Conservation (phyloP, 2,113 vertebrate species). For the Eptesicus fuscus region DNA sequence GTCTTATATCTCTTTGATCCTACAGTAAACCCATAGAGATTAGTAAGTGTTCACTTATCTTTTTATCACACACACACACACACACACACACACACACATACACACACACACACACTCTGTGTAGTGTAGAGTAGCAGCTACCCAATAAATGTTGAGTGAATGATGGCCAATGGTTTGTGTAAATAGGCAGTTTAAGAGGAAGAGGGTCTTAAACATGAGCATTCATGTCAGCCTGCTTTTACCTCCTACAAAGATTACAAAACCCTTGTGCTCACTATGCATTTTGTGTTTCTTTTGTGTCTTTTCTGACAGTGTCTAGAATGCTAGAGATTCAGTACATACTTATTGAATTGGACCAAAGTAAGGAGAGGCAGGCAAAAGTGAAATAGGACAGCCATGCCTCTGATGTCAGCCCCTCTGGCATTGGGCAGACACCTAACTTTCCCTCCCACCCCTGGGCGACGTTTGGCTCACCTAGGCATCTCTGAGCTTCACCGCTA, state of each 20-base stretch:
- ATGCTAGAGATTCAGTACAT: background rate
- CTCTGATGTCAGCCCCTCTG: background rate
- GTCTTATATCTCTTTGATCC: background rate
- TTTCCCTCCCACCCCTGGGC: background rate
- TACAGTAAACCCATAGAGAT: background rate
- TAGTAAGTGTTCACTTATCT: background rate
- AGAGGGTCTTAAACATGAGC: background rate
- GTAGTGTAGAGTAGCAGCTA: background rate
- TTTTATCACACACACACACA: background rate
- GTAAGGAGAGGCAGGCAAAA: background rate
- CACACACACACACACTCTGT: background rate
- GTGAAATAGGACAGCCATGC: background rate
- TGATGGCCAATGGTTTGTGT: background rate
- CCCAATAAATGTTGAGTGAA: background rate
- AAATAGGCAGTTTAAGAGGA: background rate
- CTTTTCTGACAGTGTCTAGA: background rate
- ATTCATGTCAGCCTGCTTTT: background rate
- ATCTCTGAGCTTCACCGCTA: constrained; percentile 2
- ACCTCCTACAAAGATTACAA: background rate
- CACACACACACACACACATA: background rate
- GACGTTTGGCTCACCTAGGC: background rate
- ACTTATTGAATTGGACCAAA: background rate
- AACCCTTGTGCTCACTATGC: background rate
- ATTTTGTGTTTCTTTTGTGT: constrained; percentile 5
- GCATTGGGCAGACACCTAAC: background rate